phyloP scores from a whole-genome alignment of 2,797 vertebrate genomes.

The Brachyalestes nurse region DNA sequence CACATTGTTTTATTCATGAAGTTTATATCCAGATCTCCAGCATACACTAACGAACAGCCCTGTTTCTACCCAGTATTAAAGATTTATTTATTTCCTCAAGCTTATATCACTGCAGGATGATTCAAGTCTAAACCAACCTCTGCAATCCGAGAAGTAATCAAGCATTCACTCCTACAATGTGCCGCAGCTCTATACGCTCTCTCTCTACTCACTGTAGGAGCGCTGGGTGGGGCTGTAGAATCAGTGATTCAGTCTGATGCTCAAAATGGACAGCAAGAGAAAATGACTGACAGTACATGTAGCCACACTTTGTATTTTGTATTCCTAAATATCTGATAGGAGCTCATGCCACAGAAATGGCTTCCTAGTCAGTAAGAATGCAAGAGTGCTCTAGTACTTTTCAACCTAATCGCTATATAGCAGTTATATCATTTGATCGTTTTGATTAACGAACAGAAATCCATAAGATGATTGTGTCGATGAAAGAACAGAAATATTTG shows the following conservation, averaged over 20 bases:
- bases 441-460: too few species aligned
- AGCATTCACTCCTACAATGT: slow-evolving; percentile 8
- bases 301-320: neutral
- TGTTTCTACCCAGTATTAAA: slow-evolving; percentile 35
- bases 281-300: slow-evolving; percentile 23
- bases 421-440: neutral
- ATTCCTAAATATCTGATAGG: neutral
- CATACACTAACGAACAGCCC: slow-evolving; percentile 24
- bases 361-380: neutral
- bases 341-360: too few species aligned
- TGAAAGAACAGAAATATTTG: neutral
- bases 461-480: neutral
- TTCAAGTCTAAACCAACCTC: slow-evolving; percentile 21
- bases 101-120: slow-evolving; percentile 30
- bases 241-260: slow-evolving; percentile 29
- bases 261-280: slow-evolving; percentile 27
- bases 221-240: slow-evolving; percentile 9
- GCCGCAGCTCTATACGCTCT: neutral
- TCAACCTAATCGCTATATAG: neutral
- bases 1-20: slow-evolving; percentile 54
- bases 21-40: slow-evolving; percentile 24
- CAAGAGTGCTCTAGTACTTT: neutral
- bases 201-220: slow-evolving; percentile 21
- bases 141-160: slow-evolving; percentile 24
- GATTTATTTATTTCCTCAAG: slow-evolving; percentile 43